Conservation (phyloP, 2,797 vertebrate genomes). For the Decapterus maruadsi region DNA sequence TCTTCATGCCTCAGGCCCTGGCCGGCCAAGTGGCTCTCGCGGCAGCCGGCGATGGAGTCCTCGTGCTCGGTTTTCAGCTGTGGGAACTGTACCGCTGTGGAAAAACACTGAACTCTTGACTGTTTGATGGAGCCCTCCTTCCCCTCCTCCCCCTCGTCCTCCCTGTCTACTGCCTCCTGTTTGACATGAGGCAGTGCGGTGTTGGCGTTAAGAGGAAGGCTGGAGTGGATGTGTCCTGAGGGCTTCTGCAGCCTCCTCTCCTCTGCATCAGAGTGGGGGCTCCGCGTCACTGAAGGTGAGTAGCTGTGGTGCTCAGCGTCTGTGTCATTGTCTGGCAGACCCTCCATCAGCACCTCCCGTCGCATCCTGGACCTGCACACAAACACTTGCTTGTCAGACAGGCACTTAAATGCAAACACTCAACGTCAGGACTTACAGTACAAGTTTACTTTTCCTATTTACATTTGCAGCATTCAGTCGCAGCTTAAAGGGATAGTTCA, state of each 20-base stretch:
- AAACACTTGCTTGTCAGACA: slow-evolving; percentile 52
- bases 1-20: slow-evolving; percentile 80
- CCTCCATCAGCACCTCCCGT: slow-evolving; percentile 95
- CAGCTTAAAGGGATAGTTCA: neutral
- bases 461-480: neutral
- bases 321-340: slow-evolving; percentile 92
- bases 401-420: neutral
- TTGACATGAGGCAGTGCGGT: slow-evolving; percentile 84
- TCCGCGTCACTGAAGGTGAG: slow-evolving; percentile 81
- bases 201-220: slow-evolving; percentile 58
- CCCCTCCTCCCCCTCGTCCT: slow-evolving; percentile 77
- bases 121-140: slow-evolving; percentile 73
- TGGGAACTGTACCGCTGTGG: slow-evolving; percentile 73
- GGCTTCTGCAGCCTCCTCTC: slow-evolving; percentile 87
- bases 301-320: slow-evolving; percentile 89
- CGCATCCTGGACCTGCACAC: slow-evolving; percentile 96
- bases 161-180: slow-evolving; percentile 88
- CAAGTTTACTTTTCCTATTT: neutral
- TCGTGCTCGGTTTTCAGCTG: slow-evolving; percentile 82
- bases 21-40: slow-evolving; percentile 69
- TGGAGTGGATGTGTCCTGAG: slow-evolving; percentile 63
- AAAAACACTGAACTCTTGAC: slow-evolving; percentile 76
- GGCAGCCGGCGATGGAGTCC: slow-evolving; percentile 61
- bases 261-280: slow-evolving; percentile 90
- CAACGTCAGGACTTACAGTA: neutral